Base-by-base conservation (phyloP, 1,140 invertebrate species). In the Nephila pilipes region DNA sequence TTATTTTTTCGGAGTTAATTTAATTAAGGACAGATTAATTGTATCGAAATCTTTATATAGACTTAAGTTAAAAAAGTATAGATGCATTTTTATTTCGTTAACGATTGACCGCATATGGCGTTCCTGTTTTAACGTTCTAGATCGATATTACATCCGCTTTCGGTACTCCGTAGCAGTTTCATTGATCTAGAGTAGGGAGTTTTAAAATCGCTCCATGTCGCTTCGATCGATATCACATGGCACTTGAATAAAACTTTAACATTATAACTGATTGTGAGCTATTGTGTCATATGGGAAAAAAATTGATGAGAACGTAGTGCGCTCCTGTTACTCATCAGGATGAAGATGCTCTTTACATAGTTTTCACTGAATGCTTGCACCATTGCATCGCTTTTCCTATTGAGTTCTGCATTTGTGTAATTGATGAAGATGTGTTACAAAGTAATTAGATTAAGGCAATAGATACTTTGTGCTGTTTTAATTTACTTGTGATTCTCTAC, bases 121-220 rank as follows among this genome's bases (percentile, higher is more conserved):
- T 46, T 25, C n/a, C 32, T 54, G 16, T 12, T 54, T 57, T 85
- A 22, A 8, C 22, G 20, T 20, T 12, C 80, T 8, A 10, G 83
- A 85, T 85, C 83, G 83, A 85, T 85, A 90, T 29, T 80, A 85
- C 90, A 91, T 91, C 90, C 90, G 90, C 79, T n/a, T 91, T 91
- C 25, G 65, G 10, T 60, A 60, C 12, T 32, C 65, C 16, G 10
- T 29, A 18, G 16, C 12, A 60, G 16, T 5, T 60, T 16, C 22
- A 14, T 29, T 25, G 65, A 16, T 46, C 6, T 32, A 16, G 65
- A 36, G 65, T 29, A 32, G 65, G 46, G 25, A 69, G 65, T 29
- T 69, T 69, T 25, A 69, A 69, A 69, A 69, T 63, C 60, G 60
- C 60, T n/a, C 60, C 60, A 63, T 63, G 55, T 58, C 6, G 29